Evolutionary conservation across 2,797 vertebrate species (phyloP).

Genomic region (Sylvilagus floridanus): DNA sequence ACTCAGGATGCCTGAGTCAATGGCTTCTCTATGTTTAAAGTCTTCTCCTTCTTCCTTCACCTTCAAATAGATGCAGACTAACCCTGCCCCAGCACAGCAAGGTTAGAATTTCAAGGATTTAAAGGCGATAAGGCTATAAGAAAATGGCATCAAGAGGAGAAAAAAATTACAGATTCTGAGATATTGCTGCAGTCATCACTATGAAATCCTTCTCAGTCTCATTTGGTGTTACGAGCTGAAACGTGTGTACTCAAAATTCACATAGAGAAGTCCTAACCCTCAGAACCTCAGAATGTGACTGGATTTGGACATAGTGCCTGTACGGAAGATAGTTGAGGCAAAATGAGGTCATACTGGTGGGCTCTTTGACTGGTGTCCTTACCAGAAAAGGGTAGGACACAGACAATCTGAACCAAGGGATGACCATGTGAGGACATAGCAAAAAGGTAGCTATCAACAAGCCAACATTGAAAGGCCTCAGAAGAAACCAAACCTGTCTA

Average conservation of each 20-base stretch:
- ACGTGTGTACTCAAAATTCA: background rate
- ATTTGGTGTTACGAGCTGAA: background rate
- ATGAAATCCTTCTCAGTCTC: background rate
- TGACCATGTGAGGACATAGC: too few relatives aligned
- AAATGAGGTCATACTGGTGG: background rate
- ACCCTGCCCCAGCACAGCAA: fast-evolving
- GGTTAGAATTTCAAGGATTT: background rate
- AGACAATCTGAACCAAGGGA: background rate
- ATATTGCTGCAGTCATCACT: background rate
- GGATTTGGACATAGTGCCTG: background rate
- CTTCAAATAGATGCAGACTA: background rate
- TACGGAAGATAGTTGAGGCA: background rate
- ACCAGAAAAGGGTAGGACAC: background rate
- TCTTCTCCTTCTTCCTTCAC: background rate
- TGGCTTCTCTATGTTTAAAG: background rate
- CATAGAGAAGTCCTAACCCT: background rate
- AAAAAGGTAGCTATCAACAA: background rate
- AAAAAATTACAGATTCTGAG: background rate
- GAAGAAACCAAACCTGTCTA: background rate
- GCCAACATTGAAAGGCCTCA: background rate
- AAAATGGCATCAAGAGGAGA: background rate
- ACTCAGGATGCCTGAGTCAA: background rate
- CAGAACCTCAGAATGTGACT: background rate
- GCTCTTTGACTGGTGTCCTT: background rate
- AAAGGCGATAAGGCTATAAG: background rate